These are phyloP conservation scores for Colistium nudipinnis DNA, from an alignment of 2,113 vertebrate species.

Conservation along the genomic window DNA sequence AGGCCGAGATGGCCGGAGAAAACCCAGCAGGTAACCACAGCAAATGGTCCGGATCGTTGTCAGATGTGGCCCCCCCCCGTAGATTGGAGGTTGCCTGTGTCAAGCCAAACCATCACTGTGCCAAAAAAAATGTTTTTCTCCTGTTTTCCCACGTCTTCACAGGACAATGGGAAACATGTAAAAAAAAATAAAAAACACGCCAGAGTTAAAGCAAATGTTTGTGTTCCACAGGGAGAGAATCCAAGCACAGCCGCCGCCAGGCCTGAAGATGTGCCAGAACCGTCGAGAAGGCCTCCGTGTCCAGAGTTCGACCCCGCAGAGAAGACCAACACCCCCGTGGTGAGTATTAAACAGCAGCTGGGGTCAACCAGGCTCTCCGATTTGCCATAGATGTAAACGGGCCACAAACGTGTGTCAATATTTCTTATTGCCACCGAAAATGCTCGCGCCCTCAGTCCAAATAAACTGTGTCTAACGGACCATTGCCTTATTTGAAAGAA, in stretches of 20 bases:
- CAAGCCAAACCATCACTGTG: not conserved
- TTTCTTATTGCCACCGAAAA: not conserved
- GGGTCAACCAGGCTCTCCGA: not conserved
- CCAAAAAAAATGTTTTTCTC: constrained; percentile 9
- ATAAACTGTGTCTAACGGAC: not conserved
- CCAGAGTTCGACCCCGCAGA: constrained; percentile 84
- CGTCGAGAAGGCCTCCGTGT: constrained; percentile 84
- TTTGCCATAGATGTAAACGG: not conserved
- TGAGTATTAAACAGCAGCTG: constrained; percentile 49
- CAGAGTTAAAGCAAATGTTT: constrained; percentile 35
- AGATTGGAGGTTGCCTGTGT: constrained; percentile 24
- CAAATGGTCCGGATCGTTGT: constrained; percentile 29
- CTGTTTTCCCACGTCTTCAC: not conserved
- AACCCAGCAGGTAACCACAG: constrained; percentile 60
- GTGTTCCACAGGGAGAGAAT: constrained; percentile 55
- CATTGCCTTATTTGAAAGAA: constrained; percentile 72
- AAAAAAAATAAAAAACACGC: not conserved
- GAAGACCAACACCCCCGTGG: constrained; percentile 84
- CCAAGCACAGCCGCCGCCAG: constrained; percentile 56
- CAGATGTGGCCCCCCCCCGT: constrained; percentile 17
- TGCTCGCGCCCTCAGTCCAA: constrained; percentile 11
- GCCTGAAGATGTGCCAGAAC: constrained; percentile 83
- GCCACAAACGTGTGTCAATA: not conserved
- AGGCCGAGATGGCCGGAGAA: constrained; percentile 52
- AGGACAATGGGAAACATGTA: constrained; percentile 1